Conservation (phyloP, 2,797 vertebrate genomes). For the Gobionotothen gibberifrons region DNA sequence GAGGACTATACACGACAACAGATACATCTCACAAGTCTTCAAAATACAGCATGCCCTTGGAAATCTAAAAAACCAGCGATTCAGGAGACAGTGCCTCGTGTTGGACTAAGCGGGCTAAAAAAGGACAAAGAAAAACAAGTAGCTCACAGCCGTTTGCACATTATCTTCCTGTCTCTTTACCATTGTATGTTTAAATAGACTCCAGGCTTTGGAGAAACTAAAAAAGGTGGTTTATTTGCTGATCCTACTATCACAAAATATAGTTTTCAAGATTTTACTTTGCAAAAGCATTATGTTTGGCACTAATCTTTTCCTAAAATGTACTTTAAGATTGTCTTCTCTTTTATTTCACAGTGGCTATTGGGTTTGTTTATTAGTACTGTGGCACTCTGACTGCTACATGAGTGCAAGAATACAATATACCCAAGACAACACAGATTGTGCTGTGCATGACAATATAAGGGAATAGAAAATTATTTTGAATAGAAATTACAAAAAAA, state of each 20-base stretch:
- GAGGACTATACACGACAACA: constrained; percentile 30
- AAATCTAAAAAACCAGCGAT: constrained; percentile 44
- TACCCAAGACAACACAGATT: background rate
- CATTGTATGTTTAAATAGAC: constrained; percentile 20
- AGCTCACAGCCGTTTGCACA: constrained; percentile 17
- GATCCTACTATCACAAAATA: background rate
- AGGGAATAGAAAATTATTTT: background rate
- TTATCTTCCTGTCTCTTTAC: constrained; percentile 18
- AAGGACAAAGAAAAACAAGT: constrained; percentile 36
- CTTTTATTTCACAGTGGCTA: constrained; percentile 25
- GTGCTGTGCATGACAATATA: constrained; percentile 8
- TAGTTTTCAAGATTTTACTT: background rate
- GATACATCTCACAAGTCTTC: constrained; percentile 39
- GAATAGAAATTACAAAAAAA: background rate
- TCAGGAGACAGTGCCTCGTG: constrained; percentile 25
- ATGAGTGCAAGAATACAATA: constrained; percentile 1
- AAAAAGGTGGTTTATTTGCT: background rate
- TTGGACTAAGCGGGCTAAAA: constrained; percentile 11
- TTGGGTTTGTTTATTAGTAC: constrained; percentile 33
- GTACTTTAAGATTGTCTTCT: background rate
- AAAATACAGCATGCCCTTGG: constrained; percentile 60
- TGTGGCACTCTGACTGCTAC: constrained; percentile 35
- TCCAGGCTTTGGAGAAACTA: constrained; percentile 4
- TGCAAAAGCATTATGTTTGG: constrained; percentile 14
- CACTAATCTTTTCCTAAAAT: too few relatives aligned